phyloP scores from a whole-genome alignment of 35 echinoderm and acorn worm genomes.

The Ophiothrix spiculata region DNA sequence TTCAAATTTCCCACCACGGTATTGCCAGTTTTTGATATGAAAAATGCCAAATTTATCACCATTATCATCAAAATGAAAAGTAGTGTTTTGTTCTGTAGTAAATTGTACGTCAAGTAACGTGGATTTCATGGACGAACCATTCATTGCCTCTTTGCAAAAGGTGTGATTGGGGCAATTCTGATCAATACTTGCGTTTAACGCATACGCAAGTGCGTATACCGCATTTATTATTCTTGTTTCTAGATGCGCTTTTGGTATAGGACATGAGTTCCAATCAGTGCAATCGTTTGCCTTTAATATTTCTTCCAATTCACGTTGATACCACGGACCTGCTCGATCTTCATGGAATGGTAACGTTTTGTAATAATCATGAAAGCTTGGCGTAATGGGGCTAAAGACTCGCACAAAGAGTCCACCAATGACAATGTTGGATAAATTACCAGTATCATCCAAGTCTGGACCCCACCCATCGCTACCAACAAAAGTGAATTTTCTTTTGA shows the following conservation, averaged over 20 bases:
- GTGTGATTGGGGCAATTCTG: neutral
- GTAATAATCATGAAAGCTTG: neutral
- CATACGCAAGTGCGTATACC: neutral
- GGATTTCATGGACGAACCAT: neutral
- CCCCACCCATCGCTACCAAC: neutral
- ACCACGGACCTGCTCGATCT: neutral
- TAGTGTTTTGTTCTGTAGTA: neutral
- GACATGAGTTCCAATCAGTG: neutral
- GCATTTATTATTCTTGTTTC: neutral
- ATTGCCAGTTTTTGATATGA: conserved; percentile 15
- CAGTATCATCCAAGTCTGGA: neutral
- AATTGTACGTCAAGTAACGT: neutral
- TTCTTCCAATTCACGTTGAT: neutral
- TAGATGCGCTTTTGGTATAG: neutral
- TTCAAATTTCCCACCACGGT: neutral
- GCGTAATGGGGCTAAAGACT: neutral
- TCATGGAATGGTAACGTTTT: neutral
- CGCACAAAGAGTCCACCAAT: neutral
- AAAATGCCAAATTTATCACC: conserved; percentile 41
- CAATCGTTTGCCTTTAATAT: neutral
- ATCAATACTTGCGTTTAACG: neutral
- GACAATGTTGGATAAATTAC: neutral
- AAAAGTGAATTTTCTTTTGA: neutral
- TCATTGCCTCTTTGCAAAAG: neutral
- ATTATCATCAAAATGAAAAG: conserved; percentile 45